Evolutionary conservation across 23 tunicate genomes (phyloP).

Genomic region (Botrylloides violaceus): DNA sequence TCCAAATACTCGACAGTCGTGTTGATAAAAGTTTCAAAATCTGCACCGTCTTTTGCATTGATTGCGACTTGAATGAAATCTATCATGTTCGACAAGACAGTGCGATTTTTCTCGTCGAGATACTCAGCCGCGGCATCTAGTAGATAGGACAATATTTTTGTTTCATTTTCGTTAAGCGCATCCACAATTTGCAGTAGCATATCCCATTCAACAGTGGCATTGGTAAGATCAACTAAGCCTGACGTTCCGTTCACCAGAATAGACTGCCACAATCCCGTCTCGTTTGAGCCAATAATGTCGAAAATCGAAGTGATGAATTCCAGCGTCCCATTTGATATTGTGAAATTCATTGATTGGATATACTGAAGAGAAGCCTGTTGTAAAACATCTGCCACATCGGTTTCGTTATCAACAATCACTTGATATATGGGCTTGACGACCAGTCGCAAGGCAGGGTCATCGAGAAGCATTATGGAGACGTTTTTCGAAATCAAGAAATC

Average conservation of each 20-base stretch:
- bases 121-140: background rate
- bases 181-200: background rate
- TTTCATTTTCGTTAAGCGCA: background rate
- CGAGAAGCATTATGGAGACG: background rate
- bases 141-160: background rate
- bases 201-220: background rate
- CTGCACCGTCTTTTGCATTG: background rate
- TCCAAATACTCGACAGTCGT: background rate
- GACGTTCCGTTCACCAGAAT: background rate
- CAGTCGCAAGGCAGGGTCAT: background rate
- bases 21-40: background rate
- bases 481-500: background rate
- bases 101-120: background rate
- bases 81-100: background rate
- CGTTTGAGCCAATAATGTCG: background rate
- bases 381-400: background rate
- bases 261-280: background rate
- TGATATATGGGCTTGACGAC: too few relatives aligned
- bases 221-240: background rate
- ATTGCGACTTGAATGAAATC: background rate
- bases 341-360: background rate
- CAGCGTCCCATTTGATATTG: background rate
- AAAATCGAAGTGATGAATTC: background rate
- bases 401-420: background rate
- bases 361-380: background rate